phyloP scores from a whole-genome alignment of 2,888 invertebrate species.

The Drosophila sordidula region DNA sequence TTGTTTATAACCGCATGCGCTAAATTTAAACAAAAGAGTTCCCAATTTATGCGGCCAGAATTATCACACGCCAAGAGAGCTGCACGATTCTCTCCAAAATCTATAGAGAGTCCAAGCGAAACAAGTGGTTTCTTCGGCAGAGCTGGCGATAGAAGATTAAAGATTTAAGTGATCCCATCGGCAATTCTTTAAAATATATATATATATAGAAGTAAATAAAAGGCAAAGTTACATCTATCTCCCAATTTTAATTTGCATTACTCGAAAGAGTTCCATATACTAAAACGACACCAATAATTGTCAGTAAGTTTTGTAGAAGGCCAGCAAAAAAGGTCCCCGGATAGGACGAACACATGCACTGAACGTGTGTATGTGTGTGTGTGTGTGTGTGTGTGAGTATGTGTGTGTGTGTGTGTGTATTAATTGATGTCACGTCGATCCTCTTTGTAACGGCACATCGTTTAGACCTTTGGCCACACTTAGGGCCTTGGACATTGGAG shows the following conservation, averaged over 20 bases:
- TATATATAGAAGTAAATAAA: too few species aligned
- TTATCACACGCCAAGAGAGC: constrained; percentile 17
- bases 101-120: not conserved
- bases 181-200: too few species aligned
- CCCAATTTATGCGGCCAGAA: constrained; percentile 43
- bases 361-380: too few species aligned
- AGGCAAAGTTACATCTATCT: not conserved
- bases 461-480: not conserved
- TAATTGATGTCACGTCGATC: not conserved
- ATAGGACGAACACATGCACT: too few species aligned
- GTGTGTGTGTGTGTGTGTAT: not conserved
- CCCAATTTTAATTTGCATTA: not conserved
- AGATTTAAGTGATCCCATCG: too few species aligned
- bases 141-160: too few species aligned
- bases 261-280: not conserved
- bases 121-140: constrained; percentile 1
- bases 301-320: not conserved
- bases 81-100: not conserved
- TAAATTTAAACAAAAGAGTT: constrained; percentile 70
- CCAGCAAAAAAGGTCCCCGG: not conserved
- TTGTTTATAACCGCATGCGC: constrained; percentile 74
- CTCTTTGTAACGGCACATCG: not conserved
- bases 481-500: not conserved
- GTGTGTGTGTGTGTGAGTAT: not conserved
- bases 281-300: too few species aligned